Percentiles rank a stretch among this genome's conserved stretches.
Evolutionary conservation across 2,888 invertebrate species (phyloP).

Genomic region (Agonopterix heracliana): DNA sequence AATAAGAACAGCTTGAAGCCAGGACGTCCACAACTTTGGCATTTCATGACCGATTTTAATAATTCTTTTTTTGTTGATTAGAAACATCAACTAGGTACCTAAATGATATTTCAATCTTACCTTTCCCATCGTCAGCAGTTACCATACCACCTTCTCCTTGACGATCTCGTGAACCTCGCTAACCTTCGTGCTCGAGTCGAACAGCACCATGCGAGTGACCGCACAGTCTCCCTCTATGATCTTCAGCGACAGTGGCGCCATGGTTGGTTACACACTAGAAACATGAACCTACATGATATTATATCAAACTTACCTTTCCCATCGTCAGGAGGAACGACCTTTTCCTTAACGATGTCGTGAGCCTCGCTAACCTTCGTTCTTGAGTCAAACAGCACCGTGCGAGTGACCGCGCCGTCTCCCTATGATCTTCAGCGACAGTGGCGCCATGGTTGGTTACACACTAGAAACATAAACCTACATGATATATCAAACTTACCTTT

Average conservation of each 20-base stretch:
- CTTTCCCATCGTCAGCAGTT: constrained; percentile 89
- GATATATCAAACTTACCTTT: too few relatives aligned
- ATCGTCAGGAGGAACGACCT: constrained; percentile 88
- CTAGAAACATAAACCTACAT: too few relatives aligned
- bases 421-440: constrained; percentile 89
- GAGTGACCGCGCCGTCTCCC: constrained; percentile 90
- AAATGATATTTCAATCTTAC: too few relatives aligned
- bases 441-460: constrained; percentile 66
- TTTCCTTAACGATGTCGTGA: constrained; percentile 93
- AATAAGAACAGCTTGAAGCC: too few relatives aligned
- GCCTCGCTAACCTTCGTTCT: constrained; percentile 93
- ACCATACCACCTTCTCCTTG: constrained; percentile 93
- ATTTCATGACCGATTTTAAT: too few relatives aligned
- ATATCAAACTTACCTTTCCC: constrained; percentile 91
- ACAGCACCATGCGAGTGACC: constrained; percentile 96
- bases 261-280: constrained; percentile 25
- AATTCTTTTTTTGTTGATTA: too few relatives aligned
- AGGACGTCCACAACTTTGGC: too few relatives aligned
- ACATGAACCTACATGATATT: too few relatives aligned
- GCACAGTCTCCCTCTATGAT: constrained; percentile 89
- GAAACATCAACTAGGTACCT: too few relatives aligned
- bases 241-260: constrained; percentile 86
- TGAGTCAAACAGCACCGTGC: constrained; percentile 97
- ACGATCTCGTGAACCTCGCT: constrained; percentile 94
- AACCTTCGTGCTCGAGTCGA: constrained; percentile 92